Base-by-base conservation (phyloP, 2,113 vertebrate species). In the Tautogolabrus adspersus region DNA sequence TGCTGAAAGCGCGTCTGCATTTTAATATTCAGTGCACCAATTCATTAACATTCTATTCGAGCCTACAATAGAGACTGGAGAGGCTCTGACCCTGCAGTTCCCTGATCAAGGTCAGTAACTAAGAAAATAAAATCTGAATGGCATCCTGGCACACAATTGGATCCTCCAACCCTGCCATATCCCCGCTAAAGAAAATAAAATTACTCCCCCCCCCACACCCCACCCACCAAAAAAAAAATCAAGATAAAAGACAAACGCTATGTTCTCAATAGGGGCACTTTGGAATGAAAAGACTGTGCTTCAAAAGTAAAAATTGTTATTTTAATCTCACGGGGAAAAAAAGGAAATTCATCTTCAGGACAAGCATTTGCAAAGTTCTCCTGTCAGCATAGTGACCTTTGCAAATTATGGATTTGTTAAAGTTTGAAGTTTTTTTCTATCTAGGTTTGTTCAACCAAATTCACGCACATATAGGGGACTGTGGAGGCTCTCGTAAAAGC, bases 21-120 rank as follows among this genome's bases (percentile, higher is more conserved):
- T 94, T 93, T 93, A 91, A 93, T 92, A 94, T 94, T 91, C 91
- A 82, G 87, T 26, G 79, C 87, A 59, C 76, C 87, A 87, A 92
- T 93, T 94, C 93, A 94, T 95, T 95, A 95, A 91, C 93, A 92
- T 95, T 94, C 93, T 94, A 87, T 93, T 91, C 76, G 77, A 84
- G 86, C 51, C 61, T 49, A 92, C 93, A 94, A 94, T 93, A 88
- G 83, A 72, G 77, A 90, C 88, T 91, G 91, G 74, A 94, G 93
- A 94, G 92, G 91, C 91, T 94, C 77, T 91, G 88, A 93, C 93
- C 92, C 90, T 80, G 78, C 70, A 60, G 80, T 89, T 93, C 88
- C 84, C 76, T 63, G 83, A 95, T 94, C 93, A 95, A 94, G 94
- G 94, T 95, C 93, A 93, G 88, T 90, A 90, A 93, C 93, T 92